phyloP scores from a whole-genome alignment of 2,888 invertebrate genomes.

The Drosophila mettleri region DNA sequence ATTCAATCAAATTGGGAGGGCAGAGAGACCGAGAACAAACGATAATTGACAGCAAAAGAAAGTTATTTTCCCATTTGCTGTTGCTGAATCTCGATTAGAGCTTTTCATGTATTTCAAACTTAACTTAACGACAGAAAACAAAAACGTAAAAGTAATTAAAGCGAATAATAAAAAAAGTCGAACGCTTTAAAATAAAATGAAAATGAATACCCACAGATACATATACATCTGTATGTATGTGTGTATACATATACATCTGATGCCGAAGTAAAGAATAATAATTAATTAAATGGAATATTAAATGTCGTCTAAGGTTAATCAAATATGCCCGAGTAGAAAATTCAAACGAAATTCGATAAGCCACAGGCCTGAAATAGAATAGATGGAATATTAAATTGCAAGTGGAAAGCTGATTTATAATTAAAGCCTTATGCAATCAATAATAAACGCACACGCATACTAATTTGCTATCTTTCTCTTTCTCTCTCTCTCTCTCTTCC shows the following conservation, averaged over 20 bases:
- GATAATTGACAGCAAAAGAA: not conserved
- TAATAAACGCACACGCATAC: slow-evolving; percentile 5
- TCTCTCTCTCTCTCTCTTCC: slow-evolving; percentile 17
- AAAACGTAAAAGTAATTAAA: slow-evolving; percentile 6
- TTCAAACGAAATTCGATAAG: not conserved
- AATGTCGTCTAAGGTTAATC: not conserved
- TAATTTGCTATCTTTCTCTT: slow-evolving; percentile 5
- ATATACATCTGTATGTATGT: not conserved
- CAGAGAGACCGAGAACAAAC: not conserved
- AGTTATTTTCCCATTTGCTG: slow-evolving; percentile 4
- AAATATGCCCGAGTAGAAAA: not conserved
- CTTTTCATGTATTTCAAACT: slow-evolving; percentile 5
- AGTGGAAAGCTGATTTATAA: slow-evolving; percentile 4
- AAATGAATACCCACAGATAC: not conserved
- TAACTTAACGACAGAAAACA: not conserved
- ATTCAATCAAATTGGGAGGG: slow-evolving; percentile 1
- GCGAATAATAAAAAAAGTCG: not conserved
- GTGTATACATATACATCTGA: not conserved
- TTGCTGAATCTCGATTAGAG: slow-evolving; percentile 1
- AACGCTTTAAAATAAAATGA: not conserved
- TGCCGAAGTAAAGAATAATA: too few species aligned
- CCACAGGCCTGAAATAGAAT: not conserved
- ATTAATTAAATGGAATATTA: slow-evolving; percentile 1
- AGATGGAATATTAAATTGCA: not conserved
- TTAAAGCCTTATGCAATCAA: slow-evolving; percentile 17